Evolutionary conservation across 2,888 invertebrate genomes (phyloP).

Genomic region (Trissonchulus latispiculum): DNA sequence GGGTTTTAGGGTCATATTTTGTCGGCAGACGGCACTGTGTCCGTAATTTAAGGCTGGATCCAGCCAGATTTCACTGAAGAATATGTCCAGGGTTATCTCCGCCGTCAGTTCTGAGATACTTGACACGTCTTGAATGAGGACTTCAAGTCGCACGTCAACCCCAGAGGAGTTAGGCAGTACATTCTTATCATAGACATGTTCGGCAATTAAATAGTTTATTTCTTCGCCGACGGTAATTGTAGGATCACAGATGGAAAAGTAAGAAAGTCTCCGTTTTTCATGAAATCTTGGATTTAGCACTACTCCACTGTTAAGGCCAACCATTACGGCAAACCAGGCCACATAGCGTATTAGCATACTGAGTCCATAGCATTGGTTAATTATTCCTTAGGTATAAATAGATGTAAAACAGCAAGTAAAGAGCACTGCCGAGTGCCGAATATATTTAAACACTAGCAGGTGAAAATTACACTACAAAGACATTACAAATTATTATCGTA

Average conservation of each 20-base stretch:
- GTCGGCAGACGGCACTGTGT: constrained; percentile 40
- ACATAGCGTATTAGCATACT: too few species aligned
- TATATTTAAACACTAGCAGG: too few species aligned
- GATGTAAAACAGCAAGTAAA: too few species aligned
- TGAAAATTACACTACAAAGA: too few species aligned
- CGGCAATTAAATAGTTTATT: neutral
- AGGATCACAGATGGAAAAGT: neutral
- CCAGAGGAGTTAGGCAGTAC: constrained; percentile 31
- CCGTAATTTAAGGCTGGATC: constrained; percentile 16
- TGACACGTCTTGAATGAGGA: constrained; percentile 42
- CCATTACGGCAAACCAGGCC: too few species aligned
- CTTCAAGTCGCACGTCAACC: constrained; percentile 41
- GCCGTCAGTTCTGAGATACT: constrained; percentile 42
- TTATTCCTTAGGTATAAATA: too few species aligned
- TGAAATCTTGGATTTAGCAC: too few species aligned
- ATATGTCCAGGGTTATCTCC: constrained; percentile 40
- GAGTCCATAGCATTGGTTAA: too few species aligned
- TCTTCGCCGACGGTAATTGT: neutral
- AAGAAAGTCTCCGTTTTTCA: neutral
- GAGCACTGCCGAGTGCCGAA: too few species aligned
- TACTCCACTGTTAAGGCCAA: too few species aligned
- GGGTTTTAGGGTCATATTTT: constrained; percentile 41
- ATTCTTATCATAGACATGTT: constrained; percentile 2
- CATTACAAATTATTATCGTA: too few species aligned
- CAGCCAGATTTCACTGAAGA: constrained; percentile 32